phyloP scores from a whole-genome alignment of 2,113 vertebrate genomes.

The Dascyllus trimaculatus region DNA sequence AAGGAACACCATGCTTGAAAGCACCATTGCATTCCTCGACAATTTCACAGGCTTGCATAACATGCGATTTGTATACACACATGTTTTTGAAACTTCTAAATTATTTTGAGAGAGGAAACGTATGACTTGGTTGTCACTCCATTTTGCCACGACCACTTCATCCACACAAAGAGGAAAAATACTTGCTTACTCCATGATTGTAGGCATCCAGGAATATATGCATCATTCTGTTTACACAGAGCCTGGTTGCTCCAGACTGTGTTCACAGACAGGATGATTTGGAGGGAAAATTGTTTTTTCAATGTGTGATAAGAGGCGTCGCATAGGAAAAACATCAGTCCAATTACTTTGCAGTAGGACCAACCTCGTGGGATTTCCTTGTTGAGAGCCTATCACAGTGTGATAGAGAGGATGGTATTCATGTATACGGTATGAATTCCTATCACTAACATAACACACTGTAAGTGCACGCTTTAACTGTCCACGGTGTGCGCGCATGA shows the following conservation, averaged over 20 bases:
- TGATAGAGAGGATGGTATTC: slow-evolving; percentile 19
- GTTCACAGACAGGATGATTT: slow-evolving; percentile 47
- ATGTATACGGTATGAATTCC: slow-evolving; percentile 67
- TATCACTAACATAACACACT: slow-evolving; percentile 36
- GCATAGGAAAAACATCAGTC: slow-evolving; percentile 53
- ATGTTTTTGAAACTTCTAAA: slow-evolving; percentile 25
- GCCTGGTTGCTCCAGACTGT: slow-evolving; percentile 23
- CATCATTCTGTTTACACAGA: slow-evolving; percentile 48
- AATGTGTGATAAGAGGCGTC: slow-evolving; percentile 43
- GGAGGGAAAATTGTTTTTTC: slow-evolving; percentile 50
- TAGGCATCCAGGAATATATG: slow-evolving; percentile 47
- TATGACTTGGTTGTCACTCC: slow-evolving; percentile 28
- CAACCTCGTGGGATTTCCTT: slow-evolving; percentile 26
- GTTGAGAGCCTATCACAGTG: slow-evolving; percentile 42
- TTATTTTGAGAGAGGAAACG: slow-evolving; percentile 44
- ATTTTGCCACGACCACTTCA: slow-evolving; percentile 35
- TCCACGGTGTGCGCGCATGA: background rate
- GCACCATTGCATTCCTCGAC: slow-evolving; percentile 26
- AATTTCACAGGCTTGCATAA: slow-evolving; percentile 55
- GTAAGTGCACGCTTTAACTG: slow-evolving; percentile 32
- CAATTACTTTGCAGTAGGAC: slow-evolving; percentile 51
- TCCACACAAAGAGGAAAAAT: slow-evolving; percentile 39
- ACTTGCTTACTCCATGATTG: slow-evolving; percentile 54
- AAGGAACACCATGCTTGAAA: slow-evolving; percentile 37
- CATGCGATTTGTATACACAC: slow-evolving; percentile 50